Percentiles rank a stretch among this genome's conserved stretches.
Conservation (phyloP, 1,140 invertebrate species). For the Centruroides vittatus region DNA sequence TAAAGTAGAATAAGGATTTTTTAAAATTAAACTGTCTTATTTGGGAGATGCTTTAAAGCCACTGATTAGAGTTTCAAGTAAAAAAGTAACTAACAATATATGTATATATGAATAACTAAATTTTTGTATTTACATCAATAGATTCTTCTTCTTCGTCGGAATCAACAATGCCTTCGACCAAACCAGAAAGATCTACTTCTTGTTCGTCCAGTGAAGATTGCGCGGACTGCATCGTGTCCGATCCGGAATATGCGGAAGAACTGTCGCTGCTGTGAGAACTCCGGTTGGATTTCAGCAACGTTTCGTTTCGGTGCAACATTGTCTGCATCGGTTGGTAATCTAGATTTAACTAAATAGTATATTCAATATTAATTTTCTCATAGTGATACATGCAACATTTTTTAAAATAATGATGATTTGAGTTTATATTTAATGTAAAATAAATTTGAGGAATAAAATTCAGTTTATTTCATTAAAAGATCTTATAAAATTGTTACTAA, state of each 20-base stretch:
- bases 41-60: too few species aligned
- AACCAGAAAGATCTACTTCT: constrained; percentile 79
- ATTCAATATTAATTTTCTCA: background rate
- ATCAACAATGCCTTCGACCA: constrained; percentile 88
- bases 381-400: too few species aligned
- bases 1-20: too few species aligned
- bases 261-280: constrained; percentile 84
- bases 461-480: too few species aligned
- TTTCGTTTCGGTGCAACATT: constrained; percentile 24
- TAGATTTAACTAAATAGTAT: constrained; percentile 16
- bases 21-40: too few species aligned
- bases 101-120: background rate
- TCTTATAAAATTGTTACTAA: too few species aligned
- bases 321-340: constrained; percentile 12
- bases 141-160: constrained; percentile 78
- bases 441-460: too few species aligned
- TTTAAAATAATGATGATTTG: background rate
- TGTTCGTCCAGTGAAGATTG: constrained; percentile 47
- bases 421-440: too few species aligned
- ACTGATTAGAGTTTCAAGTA: too few species aligned
- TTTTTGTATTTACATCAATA: constrained; percentile 45
- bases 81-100: too few species aligned
- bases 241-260: constrained; percentile 86
- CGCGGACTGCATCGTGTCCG: constrained; percentile 87
- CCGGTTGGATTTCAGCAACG: constrained; percentile 66